Evolutionary conservation across 2,888 invertebrate genomes (phyloP).

Genomic region (Temnothorax rugatulus): DNA sequence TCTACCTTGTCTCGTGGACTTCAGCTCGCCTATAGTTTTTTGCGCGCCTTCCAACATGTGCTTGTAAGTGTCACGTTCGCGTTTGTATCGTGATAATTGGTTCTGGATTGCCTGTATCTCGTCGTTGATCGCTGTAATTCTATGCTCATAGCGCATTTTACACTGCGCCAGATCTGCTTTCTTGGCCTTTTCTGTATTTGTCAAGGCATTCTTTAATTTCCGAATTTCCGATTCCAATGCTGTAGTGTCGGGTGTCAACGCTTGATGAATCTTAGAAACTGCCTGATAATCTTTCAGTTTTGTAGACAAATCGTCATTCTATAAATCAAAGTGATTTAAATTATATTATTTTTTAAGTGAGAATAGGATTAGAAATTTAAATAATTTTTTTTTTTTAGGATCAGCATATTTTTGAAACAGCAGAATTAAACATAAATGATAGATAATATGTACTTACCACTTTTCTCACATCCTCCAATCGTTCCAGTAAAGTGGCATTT

Average conservation of each 20-base stretch:
- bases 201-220: conserved; percentile 89
- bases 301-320: conserved; percentile 93
- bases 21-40: conserved; percentile 93
- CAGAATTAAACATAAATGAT: neutral
- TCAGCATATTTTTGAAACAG: neutral
- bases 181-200: conserved; percentile 91
- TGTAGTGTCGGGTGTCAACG: conserved; percentile 91
- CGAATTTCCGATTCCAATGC: conserved; percentile 92
- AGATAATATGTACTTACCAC: conserved; percentile 85
- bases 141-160: conserved; percentile 94
- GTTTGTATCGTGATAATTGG: conserved; percentile 92
- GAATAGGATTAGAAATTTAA: neutral
- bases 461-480: conserved; percentile 90
- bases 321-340: conserved; percentile 59
- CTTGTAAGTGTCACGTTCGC: conserved; percentile 95
- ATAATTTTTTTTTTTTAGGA: too few species aligned
- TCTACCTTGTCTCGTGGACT: conserved; percentile 85
- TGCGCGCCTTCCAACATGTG: conserved; percentile 96
- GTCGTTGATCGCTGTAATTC: conserved; percentile 92
- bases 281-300: conserved; percentile 95
- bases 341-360: neutral
- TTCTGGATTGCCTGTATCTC: conserved; percentile 94
- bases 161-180: conserved; percentile 93
- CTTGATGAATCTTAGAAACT: conserved; percentile 93
- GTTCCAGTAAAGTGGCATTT: conserved; percentile 90